Base-by-base conservation (phyloP, 2,888 invertebrate genomes). In the Rhimphoctona megacephalus region DNA sequence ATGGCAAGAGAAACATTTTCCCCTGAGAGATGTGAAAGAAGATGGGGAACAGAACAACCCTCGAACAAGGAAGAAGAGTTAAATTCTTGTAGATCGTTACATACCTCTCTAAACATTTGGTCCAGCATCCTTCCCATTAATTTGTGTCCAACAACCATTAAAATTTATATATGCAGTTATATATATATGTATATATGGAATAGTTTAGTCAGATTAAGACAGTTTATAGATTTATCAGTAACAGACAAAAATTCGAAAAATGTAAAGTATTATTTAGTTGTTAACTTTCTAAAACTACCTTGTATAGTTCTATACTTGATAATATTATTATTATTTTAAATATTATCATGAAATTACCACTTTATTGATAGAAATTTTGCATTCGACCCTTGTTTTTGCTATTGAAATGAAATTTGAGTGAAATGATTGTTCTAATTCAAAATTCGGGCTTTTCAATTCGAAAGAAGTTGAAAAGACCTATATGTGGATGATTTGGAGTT, bases 41-140 rank as follows among this genome's bases (percentile, higher is more conserved):
- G 39, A 61, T 30, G 49, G 19, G 17, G 39, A 49, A 9, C 36
- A 19, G 49, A 72, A 52, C n/a, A 36, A 66, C 22, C 72, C 61
- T 79, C 22, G 6, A 57, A 72, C 57, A 64, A 66, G 57, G 25
- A 74, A 25, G 66, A 54, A 61, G 61, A 85, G 70, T 80, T 30
- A 36, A 83, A 83, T 83, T 57, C 64, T 36, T 36, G 43, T 46
- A 54, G 81, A 70, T 66, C 82, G 85, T 82, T 83, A 36, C 67
- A 54, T 73, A 30, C 74, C 30, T 85, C 79, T 76, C 76, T 46
- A 72, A 77, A 77, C 46, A 66, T 77, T 77, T 17, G 33, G 30
- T 66, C 49, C 77, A 66, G 22, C 19, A 64, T 46, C 64, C 8
- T 54, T 19, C 6, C 39, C n/a, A 54, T 61, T 64, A 76, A 72